phyloP scores from a whole-genome alignment of 1,140 invertebrate genomes.

The Tenebrio molitor region DNA sequence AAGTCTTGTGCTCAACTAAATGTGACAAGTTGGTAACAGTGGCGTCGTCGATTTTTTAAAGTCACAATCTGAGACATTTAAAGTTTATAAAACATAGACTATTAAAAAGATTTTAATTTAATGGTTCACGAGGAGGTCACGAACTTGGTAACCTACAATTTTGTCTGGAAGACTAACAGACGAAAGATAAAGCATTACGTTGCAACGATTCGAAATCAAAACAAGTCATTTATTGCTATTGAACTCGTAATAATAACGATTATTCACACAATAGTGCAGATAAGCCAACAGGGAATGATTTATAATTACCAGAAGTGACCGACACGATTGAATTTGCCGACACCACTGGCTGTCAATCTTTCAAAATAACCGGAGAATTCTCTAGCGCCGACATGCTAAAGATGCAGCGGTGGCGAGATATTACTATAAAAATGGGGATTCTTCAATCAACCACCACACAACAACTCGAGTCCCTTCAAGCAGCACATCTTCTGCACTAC shows the following conservation, averaged over 20 bases:
- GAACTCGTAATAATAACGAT: conserved; percentile 30
- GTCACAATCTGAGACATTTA: neutral
- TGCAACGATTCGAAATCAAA: conserved; percentile 17
- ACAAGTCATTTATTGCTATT: conserved; percentile 35
- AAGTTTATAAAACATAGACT: conserved; percentile 15
- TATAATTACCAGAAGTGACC: neutral
- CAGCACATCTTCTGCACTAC: conserved; percentile 6
- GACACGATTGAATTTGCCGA: neutral
- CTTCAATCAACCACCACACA: conserved; percentile 19
- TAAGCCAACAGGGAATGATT: conserved; percentile 17
- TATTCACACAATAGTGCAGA: conserved; percentile 25
- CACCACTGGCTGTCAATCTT: conserved; percentile 35
- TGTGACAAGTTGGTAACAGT: conserved; percentile 16
- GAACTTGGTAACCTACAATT: conserved; percentile 22
- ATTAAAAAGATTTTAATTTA: conserved; percentile 32
- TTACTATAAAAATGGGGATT: conserved; percentile 41
- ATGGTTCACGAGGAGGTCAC: conserved; percentile 22
- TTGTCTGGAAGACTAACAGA: conserved; percentile 27
- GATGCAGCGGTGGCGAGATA: conserved; percentile 42
- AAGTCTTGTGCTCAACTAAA: no score
- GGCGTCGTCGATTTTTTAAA: conserved; percentile 14
- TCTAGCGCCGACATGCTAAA: conserved; percentile 6
- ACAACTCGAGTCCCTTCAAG: conserved; percentile 4
- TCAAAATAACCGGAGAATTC: conserved; percentile 18
- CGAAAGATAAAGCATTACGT: conserved; percentile 35